Percentiles rank a stretch among this genome's conserved stretches.
phyloP scores from a whole-genome alignment of 2,113 vertebrate species.

The Prionailurus viverrinus region DNA sequence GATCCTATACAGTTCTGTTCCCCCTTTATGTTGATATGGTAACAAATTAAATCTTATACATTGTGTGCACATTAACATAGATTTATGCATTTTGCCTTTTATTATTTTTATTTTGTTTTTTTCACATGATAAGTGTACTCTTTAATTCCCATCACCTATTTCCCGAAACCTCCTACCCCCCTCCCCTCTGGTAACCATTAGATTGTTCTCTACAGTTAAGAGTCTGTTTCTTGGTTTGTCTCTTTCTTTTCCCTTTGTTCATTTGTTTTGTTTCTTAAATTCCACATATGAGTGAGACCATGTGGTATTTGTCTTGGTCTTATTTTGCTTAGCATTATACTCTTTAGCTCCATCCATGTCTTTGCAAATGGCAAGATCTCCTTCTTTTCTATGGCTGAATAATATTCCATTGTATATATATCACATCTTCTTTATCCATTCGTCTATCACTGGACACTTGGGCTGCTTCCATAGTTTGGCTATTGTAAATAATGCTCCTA shows the following conservation, averaged over 20 bases:
- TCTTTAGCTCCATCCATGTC: too few species aligned
- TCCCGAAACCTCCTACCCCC: neutral
- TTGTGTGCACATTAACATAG: neutral
- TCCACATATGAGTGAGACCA: too few species aligned
- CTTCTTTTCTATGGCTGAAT: neutral
- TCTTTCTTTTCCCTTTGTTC: neutral
- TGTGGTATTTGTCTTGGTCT: too few species aligned
- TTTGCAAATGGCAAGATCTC: too few species aligned
- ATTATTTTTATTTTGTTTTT: neutral
- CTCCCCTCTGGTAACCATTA: neutral
- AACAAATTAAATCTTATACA: conserved; percentile 6
- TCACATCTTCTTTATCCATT: too few species aligned
- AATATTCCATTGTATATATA: neutral
- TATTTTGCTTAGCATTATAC: too few species aligned
- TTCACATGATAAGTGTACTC: neutral
- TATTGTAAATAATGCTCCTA: too few species aligned
- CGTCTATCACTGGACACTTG: too few species aligned
- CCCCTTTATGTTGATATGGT: neutral
- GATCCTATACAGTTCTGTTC: neutral
- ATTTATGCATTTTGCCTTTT: neutral
- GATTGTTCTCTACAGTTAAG: neutral
- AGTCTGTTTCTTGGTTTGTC: neutral
- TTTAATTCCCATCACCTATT: neutral
- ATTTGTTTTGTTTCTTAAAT: too few species aligned
- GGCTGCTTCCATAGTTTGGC: too few species aligned